Conservation (phyloP, 2,797 vertebrate species). For the Gambelia wislizenii region DNA sequence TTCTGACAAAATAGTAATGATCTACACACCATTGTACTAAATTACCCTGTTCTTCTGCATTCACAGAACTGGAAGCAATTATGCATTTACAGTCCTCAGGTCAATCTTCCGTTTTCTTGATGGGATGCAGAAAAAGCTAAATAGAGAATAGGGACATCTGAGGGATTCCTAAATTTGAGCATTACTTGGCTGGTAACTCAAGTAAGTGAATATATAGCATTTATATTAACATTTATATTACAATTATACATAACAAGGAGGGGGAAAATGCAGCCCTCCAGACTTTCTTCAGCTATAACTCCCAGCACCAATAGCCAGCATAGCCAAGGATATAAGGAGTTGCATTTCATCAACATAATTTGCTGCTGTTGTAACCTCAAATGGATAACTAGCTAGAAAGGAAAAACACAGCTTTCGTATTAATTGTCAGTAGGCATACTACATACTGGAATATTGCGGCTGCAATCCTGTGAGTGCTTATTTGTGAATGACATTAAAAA, state of each 20-base stretch:
- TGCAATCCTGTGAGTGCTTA: not conserved
- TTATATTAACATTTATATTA: too few relatives aligned
- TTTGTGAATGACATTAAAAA: not conserved
- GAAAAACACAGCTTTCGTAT: not conserved
- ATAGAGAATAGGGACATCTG: not conserved
- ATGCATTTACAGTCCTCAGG: rapidly evolving
- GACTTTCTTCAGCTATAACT: too few relatives aligned
- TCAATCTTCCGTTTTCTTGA: slow-evolving; percentile 12
- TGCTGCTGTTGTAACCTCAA: not conserved
- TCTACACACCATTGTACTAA: not conserved
- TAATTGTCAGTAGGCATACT: not conserved
- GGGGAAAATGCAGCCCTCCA: too few relatives aligned
- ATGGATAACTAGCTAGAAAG: not conserved
- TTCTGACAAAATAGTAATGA: not conserved
- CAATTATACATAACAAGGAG: too few relatives aligned
- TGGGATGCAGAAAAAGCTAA: slow-evolving; percentile 2
- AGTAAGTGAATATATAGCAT: not conserved
- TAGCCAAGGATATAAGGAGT: too few relatives aligned
- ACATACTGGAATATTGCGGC: not conserved
- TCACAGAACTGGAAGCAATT: not conserved
- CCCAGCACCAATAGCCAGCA: too few relatives aligned
- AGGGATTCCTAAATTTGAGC: not conserved
- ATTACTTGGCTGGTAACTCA: not conserved
- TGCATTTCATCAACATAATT: not conserved
- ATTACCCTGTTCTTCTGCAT: rapidly evolving